Evolutionary conservation across 2,888 invertebrate species (phyloP).

Genomic region (Linyphia triangularis): DNA sequence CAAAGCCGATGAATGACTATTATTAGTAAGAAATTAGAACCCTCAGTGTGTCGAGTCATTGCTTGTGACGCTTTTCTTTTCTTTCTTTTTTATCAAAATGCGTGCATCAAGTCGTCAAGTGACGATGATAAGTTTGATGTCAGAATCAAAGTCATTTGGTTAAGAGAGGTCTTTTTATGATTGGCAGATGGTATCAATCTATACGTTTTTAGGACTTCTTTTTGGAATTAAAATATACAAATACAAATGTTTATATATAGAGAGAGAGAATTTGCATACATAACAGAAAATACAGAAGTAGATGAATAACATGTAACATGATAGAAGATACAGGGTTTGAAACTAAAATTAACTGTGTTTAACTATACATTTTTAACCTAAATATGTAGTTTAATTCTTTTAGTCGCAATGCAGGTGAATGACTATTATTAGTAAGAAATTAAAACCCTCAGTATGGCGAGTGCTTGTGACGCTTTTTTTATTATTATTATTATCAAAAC

Average conservation of each 20-base stretch:
- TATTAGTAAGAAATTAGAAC: constrained; percentile 69
- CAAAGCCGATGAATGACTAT: constrained; percentile 50
- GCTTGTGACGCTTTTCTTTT: constrained; percentile 27
- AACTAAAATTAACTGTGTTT: neutral
- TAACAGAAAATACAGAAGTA: too few species aligned
- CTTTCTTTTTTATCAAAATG: constrained; percentile 2
- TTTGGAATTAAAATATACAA: too few species aligned
- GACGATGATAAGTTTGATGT: too few species aligned
- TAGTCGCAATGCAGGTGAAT: constrained; percentile 50
- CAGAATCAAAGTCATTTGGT: too few species aligned
- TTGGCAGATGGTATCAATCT: too few species aligned
- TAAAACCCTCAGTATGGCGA: constrained; percentile 19
- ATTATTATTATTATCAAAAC: constrained; percentile 2
- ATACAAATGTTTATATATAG: too few species aligned
- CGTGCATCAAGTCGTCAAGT: constrained; percentile 10
- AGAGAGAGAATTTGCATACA: too few species aligned
- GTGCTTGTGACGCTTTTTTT: constrained; percentile 9
- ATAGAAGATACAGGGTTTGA: neutral
- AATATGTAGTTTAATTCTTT: constrained; percentile 20
- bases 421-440: constrained; percentile 69
- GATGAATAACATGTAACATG: too few species aligned
- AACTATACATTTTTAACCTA: too few species aligned
- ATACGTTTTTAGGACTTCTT: too few species aligned
- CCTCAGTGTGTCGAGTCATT: neutral
- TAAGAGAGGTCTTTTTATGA: too few species aligned